Evolutionary conservation across 2,888 invertebrate genomes (phyloP).

Genomic region (Platycnemis pennipes): DNA sequence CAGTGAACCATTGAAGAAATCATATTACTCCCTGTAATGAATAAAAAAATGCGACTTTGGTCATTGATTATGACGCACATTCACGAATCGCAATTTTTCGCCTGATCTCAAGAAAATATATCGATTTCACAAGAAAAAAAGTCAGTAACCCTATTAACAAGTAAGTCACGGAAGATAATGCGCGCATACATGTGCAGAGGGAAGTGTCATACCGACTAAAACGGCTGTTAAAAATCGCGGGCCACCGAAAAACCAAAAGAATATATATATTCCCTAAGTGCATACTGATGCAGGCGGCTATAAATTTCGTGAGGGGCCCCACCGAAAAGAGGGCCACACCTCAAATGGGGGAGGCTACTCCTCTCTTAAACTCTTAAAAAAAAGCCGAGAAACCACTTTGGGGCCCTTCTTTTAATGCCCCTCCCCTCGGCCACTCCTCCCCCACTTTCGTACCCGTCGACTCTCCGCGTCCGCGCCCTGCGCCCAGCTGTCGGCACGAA

Average conservation of each 20-base stretch:
- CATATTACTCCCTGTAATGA: too few relatives aligned
- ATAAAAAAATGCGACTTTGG: too few relatives aligned
- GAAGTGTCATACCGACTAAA: background rate
- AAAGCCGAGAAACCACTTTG: background rate
- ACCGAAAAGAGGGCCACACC: background rate
- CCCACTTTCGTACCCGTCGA: background rate
- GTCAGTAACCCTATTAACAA: too few relatives aligned
- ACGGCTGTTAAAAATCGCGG: background rate
- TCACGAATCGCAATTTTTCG: too few relatives aligned
- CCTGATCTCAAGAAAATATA: too few relatives aligned
- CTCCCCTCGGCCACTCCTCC: background rate
- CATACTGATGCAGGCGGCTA: background rate
- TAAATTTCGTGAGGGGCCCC: background rate
- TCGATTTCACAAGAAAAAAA: too few relatives aligned
- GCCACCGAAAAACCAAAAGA: background rate
- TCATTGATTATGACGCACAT: too few relatives aligned
- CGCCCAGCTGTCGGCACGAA: constrained; percentile 60
- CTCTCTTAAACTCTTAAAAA: background rate
- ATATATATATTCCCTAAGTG: background rate
- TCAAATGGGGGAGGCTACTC: background rate
- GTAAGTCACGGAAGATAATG: too few relatives aligned
- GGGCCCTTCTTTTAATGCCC: background rate
- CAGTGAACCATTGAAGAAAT: too few relatives aligned
- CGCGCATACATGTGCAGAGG: background rate
- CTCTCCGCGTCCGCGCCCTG: constrained; percentile 29